Conservation (phyloP, 2,113 vertebrate species). For the Elanoides forficatus region DNA sequence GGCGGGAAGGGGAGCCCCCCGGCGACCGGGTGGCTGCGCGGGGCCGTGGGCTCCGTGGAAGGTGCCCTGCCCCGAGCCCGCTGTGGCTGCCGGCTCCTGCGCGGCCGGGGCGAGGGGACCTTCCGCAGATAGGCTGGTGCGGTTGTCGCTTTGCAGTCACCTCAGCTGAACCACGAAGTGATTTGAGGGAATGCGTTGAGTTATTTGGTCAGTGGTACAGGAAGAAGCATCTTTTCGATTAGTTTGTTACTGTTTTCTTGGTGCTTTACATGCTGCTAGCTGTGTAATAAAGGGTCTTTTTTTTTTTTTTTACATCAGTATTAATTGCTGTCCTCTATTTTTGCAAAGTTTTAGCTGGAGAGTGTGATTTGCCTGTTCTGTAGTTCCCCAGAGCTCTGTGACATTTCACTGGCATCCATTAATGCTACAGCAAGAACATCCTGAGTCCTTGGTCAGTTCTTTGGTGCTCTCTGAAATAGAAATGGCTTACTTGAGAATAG, state of each 20-base stretch:
- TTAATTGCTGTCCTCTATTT: conserved; percentile 6
- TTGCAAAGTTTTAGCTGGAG: conserved; percentile 50
- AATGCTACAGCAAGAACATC: conserved; percentile 19
- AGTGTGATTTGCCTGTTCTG: not conserved
- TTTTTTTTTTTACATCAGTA: not conserved
- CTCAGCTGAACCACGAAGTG: conserved; percentile 49
- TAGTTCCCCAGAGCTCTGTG: conserved; percentile 12
- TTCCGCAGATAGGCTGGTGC: conserved; percentile 4
- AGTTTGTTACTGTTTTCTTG: conserved; percentile 20
- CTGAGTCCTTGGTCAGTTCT: conserved; percentile 33
- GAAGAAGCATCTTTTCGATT: not conserved
- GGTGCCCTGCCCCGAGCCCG: conserved; percentile 19
- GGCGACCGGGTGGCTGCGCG: not conserved
- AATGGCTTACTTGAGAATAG: conserved; percentile 34
- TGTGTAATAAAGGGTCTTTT: not conserved
- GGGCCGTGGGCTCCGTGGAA: not conserved
- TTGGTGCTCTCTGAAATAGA: not conserved
- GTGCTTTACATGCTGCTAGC: not conserved
- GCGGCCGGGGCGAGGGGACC: conserved; percentile 15
- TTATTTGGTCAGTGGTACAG: not conserved
- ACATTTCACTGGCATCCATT: conserved; percentile 48
- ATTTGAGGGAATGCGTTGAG: conserved; percentile 32
- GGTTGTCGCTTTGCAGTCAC: conserved; percentile 28
- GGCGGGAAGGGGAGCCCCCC: not conserved
- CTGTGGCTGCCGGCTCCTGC: not conserved